Conservation (phyloP, 2,113 vertebrate species). For the Peromyscus californicus region DNA sequence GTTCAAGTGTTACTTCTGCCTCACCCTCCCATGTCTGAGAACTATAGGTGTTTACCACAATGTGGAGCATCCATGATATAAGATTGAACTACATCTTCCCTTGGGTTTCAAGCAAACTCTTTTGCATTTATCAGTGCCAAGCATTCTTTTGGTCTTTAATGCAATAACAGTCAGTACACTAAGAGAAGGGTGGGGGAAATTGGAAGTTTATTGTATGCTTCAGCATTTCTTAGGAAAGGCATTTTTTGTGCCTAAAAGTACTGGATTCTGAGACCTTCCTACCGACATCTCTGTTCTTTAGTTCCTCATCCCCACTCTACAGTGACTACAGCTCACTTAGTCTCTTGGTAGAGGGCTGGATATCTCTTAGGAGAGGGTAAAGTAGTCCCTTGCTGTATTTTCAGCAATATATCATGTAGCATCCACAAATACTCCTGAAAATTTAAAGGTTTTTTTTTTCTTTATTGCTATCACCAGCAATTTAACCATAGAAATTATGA, state of each 20-base stretch:
- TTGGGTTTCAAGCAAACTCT: neutral
- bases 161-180: neutral
- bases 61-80: neutral
- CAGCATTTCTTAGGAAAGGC: neutral
- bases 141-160: neutral
- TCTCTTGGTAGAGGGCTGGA: neutral
- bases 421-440: neutral
- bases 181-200: neutral
- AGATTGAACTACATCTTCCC: neutral
- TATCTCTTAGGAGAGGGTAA: neutral
- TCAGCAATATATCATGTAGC: neutral
- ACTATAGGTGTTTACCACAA: neutral
- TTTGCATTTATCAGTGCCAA: neutral
- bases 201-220: neutral
- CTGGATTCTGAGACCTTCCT: neutral
- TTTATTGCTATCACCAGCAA: neutral
- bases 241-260: neutral
- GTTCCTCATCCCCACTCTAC: neutral
- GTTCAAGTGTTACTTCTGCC: neutral
- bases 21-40: neutral
- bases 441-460: neutral
- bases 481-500: neutral
- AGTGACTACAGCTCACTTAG: neutral
- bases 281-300: neutral
- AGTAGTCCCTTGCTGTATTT: neutral